Base-by-base conservation (phyloP, 2,797 vertebrate genomes). In the Salarias fasciatus region DNA sequence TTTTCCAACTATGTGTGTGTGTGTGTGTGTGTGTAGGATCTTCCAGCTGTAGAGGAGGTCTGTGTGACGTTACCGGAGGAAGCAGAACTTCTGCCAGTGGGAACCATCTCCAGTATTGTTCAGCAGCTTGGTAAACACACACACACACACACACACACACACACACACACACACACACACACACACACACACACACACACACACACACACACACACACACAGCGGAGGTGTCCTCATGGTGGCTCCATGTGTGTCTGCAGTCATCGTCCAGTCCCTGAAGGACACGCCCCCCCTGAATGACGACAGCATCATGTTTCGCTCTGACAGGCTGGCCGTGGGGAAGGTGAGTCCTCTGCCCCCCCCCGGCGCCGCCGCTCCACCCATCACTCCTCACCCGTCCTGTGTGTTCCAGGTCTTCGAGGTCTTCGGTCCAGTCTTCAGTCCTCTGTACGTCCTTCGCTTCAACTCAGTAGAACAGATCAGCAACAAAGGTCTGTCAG, bases 321-420 rank as follows among this genome's bases (percentile, higher is more conserved):
- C 92, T 58, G 88, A 96, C 62, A 88, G 93, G n/a, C 75, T 86
- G 57, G 92, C 94, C 41, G 72, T 94, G 55, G 97, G 95, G 75
- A 97, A 96, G 95, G 97, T 98, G 38, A 37, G 81, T 31, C n/a
- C n/a, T n/a, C n/a, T n/a, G n/a, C n/a, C n/a, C n/a, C n/a, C n/a
- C n/a, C n/a, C n/a, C n/a, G n/a, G n/a, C n/a, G n/a, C n/a, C n/a
- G n/a, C n/a, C n/a, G n/a, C n/a, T n/a, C n/a, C n/a, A n/a, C n/a
- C n/a, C n/a, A n/a, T n/a, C n/a, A n/a, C n/a, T n/a, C n/a, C n/a
- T n/a, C n/a, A n/a, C n/a, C n/a, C n/a, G n/a, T n/a, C n/a, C n/a
- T n/a, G n/a, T n/a, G n/a, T n/a, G n/a, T n/a, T n/a, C n/a, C 18
- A 98, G 97, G 91, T 98, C 77, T 98, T 97, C 86, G 96, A 98